Base-by-base conservation (phyloP, 2,888 invertebrate genomes). In the Drosophila pegasa region DNA sequence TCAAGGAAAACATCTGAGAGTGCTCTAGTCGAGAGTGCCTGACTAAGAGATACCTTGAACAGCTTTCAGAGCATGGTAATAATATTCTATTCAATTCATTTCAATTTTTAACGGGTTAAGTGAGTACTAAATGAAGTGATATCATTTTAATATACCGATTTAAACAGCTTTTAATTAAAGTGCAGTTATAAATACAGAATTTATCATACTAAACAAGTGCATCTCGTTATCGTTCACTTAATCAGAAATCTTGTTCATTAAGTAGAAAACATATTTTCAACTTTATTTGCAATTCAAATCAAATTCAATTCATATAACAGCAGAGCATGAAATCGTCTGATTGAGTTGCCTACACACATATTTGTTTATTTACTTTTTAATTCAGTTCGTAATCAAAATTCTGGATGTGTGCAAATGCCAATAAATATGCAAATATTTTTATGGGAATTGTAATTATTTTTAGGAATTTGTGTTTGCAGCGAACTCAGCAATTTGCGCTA, bases 381-480 rank as follows among this genome's bases (percentile, higher is more conserved):
- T 31, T 5, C 27, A 31, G 8, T 1, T 7, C 16, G 14, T 5
- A 22, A 16, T 50, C 18, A 35, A 29, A 16, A 50, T 50, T 50
- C 50, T 16, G 10, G n/a, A n/a, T 25, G 35, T 50, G 50, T 10
- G 45, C 45, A 18, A 16, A 50, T 35, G 20, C 16, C 50, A 50
- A 50, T 50, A 35, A 50, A 35, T 16, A 50, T 50, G 50, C 16
- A 50, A 50, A 50, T 29, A n/a, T 25, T 22, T 35, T 50, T 1
- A 50, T 50, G 22, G 3, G 35, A 50, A 50, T 35, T 22, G 12
- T 50, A 35, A 25, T 35, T 22, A 12, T 33, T 50, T 50, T 35
- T 35, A n/a, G 22, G 22, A 35, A 50, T 25, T 50, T 35, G 22
- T 25, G 12, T 25, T 35, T 16, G 10, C 50, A 48, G 47, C 14